Percentiles rank a stretch among this genome's conserved stretches.
These are phyloP conservation scores for Micrasema minimum DNA, from an alignment of 1,140 invertebrate species.

Conservation along the genomic window DNA sequence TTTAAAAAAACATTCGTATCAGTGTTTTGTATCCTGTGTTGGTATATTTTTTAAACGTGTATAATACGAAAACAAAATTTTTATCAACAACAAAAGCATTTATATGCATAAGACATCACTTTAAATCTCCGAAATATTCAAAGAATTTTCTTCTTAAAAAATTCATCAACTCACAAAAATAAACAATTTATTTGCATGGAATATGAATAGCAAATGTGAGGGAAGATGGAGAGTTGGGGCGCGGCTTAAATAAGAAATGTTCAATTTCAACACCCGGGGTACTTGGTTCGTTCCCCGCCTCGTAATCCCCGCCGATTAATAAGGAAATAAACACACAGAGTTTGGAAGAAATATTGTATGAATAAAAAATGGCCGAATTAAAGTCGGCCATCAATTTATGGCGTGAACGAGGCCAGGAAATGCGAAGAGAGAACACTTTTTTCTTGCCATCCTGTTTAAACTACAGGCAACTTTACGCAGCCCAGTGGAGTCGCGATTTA, in stretches of 20 bases:
- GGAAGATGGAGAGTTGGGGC: not conserved
- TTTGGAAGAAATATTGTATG: conserved; percentile 42
- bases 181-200: too few relatives aligned
- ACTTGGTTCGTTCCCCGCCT: conserved; percentile 19
- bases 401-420: conserved; percentile 3
- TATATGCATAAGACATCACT: too few relatives aligned
- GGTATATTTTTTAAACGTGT: too few relatives aligned
- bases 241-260: conserved; percentile 13
- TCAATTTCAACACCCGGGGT: not conserved
- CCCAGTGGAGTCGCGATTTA: not conserved
- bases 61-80: too few relatives aligned
- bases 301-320: conserved; percentile 40
- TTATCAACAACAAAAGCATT: too few relatives aligned
- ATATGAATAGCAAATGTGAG: too few relatives aligned
- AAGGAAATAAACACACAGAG: conserved; percentile 40
- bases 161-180: too few relatives aligned
- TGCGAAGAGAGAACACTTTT: conserved; percentile 1
- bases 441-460: not conserved
- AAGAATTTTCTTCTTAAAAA: too few relatives aligned
- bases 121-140: too few relatives aligned
- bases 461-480: not conserved
- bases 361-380: conserved; percentile 47
- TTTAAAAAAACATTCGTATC: too few relatives aligned
- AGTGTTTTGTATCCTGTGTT: too few relatives aligned
- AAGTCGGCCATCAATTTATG: conserved; percentile 47